Evolutionary conservation across 1,140 invertebrate genomes (phyloP).

Genomic region (Microplitis demolitor): DNA sequence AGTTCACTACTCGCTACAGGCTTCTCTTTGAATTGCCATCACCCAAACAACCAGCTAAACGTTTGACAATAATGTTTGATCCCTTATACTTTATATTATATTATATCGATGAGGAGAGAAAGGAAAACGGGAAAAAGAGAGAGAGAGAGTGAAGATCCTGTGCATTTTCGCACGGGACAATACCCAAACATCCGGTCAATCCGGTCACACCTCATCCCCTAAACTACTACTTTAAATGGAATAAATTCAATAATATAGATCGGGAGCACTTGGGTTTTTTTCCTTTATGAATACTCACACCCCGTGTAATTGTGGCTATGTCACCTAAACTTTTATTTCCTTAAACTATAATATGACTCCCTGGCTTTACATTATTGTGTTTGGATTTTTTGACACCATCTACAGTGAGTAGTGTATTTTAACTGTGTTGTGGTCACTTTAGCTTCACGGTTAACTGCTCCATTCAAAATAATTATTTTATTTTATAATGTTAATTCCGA

Average conservation of each 20-base stretch:
- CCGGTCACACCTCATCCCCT: neutral
- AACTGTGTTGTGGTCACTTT: neutral
- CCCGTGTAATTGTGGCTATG: neutral
- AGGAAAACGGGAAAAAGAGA: no score
- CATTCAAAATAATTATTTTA: neutral
- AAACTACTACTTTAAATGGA: no score
- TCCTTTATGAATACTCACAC: neutral
- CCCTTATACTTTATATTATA: neutral
- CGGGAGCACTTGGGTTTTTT: neutral
- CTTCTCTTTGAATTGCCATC: neutral
- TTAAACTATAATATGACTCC: neutral
- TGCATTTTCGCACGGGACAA: neutral
- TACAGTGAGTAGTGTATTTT: neutral
- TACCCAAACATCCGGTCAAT: conserved; percentile 6
- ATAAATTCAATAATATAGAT: neutral
- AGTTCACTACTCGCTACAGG: neutral
- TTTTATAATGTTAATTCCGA: no score
- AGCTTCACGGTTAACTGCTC: neutral
- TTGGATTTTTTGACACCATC: neutral
- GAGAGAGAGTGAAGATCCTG: neutral
- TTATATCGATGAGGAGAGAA: no score
- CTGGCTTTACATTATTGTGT: neutral
- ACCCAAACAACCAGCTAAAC: neutral
- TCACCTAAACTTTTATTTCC: neutral
- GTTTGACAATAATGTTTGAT: neutral